Evolutionary conservation across 2,888 invertebrate species (phyloP).

Genomic region (Drosophila subquinaria): DNA sequence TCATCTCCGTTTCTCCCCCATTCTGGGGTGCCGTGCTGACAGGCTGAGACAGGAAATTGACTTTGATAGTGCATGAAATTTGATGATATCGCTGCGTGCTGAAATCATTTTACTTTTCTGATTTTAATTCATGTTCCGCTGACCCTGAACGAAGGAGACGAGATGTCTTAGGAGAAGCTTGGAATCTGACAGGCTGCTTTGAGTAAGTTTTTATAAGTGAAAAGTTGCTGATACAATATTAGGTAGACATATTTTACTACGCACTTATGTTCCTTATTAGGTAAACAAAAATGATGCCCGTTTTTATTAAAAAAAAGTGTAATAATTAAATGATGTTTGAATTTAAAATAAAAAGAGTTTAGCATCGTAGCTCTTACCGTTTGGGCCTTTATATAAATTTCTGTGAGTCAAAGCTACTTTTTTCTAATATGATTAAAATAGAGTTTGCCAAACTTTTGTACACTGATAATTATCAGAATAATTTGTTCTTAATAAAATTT

Average conservation of each 20-base stretch:
- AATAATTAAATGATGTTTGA: background rate
- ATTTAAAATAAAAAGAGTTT: background rate
- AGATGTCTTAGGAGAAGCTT: too few species aligned
- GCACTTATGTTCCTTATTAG: too few species aligned
- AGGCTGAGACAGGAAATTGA: constrained; percentile 70
- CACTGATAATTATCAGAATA: too few species aligned
- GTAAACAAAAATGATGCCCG: too few species aligned
- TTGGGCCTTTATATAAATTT: background rate
- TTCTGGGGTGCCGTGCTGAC: constrained; percentile 3
- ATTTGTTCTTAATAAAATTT: too few species aligned
- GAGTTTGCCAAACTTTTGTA: too few species aligned
- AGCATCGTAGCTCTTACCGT: background rate
- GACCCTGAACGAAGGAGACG: background rate
- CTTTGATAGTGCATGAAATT: constrained; percentile 81
- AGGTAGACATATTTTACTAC: too few species aligned
- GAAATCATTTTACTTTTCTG: constrained; percentile 60
- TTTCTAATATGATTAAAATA: too few species aligned
- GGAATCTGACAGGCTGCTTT: background rate
- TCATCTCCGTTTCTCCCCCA: background rate
- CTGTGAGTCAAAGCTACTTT: too few species aligned
- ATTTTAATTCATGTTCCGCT: constrained; percentile 39
- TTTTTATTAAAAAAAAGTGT: background rate
- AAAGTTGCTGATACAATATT: background rate
- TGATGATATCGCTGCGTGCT: constrained; percentile 68
- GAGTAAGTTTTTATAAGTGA: background rate